Evolutionary conservation across 2,888 invertebrate genomes (phyloP), one percentile per base, ranked within the genome.

Genomic region (Melanotus villosus): DNA sequence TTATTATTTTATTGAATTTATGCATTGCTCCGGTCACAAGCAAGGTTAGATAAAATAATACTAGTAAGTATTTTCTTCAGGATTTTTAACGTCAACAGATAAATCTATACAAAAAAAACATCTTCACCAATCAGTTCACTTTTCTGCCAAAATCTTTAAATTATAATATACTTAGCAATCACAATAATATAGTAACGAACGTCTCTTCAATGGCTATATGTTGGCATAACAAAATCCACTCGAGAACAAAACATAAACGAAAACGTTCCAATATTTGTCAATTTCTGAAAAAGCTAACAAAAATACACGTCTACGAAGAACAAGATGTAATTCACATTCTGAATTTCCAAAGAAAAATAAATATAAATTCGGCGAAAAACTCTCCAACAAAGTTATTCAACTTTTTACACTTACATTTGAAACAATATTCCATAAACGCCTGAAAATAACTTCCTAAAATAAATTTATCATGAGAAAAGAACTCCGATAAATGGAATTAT

Each of bases 401-500:
- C 32, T 52, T 18, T 19, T 52, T 52, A 14, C 52, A 32, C 52
- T 52, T 52, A 16, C 41, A 57, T 57, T 38, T 41, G 57, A 38
- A 57, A 57, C 38, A 57, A 57, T 57, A 57, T 57, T 36, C 41
- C 57, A 57, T 57, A 38, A 57, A 38, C 23, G 41, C 19, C 38
- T 14, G 36, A 57, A 23, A 57, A 38, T 38, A 23, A 38, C 57
- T 57, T 54, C 12, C 57, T 18, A 21, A 38, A 57, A 57, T 57
- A 57, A 57, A 57, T 57, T 57, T 57, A 38, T 57, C 57, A 18
- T 45, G 59, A 30, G 30, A 23, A 56, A 57, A 57, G 59, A 59
- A 30, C 43, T 30, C 30, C 59, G 26, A 59, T 59, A 59, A 59
- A 59, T n/a, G 59, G 43, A 59, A 41, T 59, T 59, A 59, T 26